Base-by-base conservation (phyloP, 2,113 vertebrate species). In the Nesoenas mayeri region DNA sequence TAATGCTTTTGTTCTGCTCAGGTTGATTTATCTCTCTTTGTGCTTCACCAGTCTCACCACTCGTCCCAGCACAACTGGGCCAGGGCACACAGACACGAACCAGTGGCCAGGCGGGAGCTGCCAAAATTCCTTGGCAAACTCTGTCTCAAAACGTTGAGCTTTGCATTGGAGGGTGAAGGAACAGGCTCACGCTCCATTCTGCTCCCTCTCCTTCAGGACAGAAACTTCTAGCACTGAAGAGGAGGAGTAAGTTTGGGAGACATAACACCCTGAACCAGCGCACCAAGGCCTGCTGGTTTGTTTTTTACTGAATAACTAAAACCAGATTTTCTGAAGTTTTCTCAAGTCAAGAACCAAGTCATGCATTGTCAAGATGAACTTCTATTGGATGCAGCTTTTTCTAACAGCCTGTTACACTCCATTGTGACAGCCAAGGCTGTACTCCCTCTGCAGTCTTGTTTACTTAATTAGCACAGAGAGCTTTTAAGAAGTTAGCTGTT, bases 1-100 rank as follows among this genome's bases (percentile, higher is more conserved):
- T 38, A 40, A 36, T 32, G 51, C 1, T 79, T 78, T 38, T 74
- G 18, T 64, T 62, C 56, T 80, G 47, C 47, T 79, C 34, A 48
- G 60, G 2, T 6, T 73, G 83, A 54, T 58, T 95, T 70, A 31
- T 61, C 67, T 83, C 38, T 10, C 36, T 48, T 61, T 12, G 29
- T 21, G 50, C 42, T 73, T 80, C 44, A 64, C 16, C 42, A 44
- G 24, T 47, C 85, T 64, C 26, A 15, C 28, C 25, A 54, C n/a
- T 70, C 66, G 42, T 44, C 89, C 53, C 10, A 34, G 57, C 40
- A 48, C 34, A 38, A 44, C 64, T 38, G 36, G 34, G 36, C 1
- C 1, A 44, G 34, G 32, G 36, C 34, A 50, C 31, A 18, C 5
- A 31, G 18, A 5, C 7, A 1, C 8, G 51, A 71, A 29, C 0